Evolutionary conservation across 2,113 vertebrate species (phyloP).

Genomic region (Rattus rattus): DNA sequence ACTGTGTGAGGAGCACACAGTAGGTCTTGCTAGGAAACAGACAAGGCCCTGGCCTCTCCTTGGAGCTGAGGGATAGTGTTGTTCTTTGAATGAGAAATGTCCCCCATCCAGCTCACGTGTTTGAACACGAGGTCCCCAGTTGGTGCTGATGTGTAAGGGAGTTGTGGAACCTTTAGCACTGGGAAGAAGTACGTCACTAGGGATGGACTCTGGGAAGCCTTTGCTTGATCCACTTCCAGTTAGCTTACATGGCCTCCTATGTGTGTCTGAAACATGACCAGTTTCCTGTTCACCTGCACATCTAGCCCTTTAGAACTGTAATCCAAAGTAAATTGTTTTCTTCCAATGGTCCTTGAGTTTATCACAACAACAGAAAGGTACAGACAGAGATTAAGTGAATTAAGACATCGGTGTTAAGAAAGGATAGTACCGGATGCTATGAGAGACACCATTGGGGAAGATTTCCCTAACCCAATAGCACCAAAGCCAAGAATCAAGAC

Average conservation of each 20-base stretch:
- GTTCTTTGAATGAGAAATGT: not conserved
- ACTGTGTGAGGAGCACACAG: not conserved
- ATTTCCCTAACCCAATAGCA: not conserved
- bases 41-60: not conserved
- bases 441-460: not conserved
- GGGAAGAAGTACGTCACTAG: not conserved
- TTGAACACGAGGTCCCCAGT: not conserved
- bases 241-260: not conserved
- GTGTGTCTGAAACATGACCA: not conserved
- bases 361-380: not conserved
- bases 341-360: not conserved
- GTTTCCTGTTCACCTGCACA: not conserved
- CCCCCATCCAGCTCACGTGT: not conserved
- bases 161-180: not conserved
- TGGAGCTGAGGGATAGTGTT: no score
- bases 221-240: not conserved
- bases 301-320: not conserved
- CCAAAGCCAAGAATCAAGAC: slow-evolving; percentile 6
- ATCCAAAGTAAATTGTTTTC: not conserved
- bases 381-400: not conserved
- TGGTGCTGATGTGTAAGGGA: no score
- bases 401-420: not conserved
- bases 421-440: not conserved
- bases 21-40: not conserved
- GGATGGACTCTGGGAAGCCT: not conserved